Base-by-base conservation (phyloP, 2,113 vertebrate species). In the Upupa epops region DNA sequence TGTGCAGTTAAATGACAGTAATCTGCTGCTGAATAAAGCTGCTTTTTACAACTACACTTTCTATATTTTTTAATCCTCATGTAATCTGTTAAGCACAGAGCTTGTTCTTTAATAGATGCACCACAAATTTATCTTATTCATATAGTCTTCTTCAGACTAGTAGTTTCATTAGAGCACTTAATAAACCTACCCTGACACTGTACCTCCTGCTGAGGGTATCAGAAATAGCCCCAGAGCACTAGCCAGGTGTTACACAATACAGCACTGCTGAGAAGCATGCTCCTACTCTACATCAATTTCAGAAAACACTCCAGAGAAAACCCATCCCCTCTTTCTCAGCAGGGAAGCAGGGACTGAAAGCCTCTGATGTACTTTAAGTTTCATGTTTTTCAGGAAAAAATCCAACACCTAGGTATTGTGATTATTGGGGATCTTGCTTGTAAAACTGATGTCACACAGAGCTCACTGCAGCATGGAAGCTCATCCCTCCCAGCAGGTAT, bases 1-100 rank as follows among this genome's bases (percentile, higher is more conserved):
- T 34, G 24, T 84, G 74, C 40, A 90, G 81, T 75, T 75, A 84
- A 95, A 82, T 72, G 66, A 82, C 84, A 79, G 32, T 87, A 91
- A 94, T 75, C 49, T 82, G 66, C 40, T 96, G 40, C 63, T 79
- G 63, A 93, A 92, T 85, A 87, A 92, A 91, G 69, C 40, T 85
- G 74, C 66, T 87, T 92, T 90, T 87, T 92, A n/a, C 74, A 94
- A 59, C 66, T 73, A 48, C 34, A 18, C 19, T 92, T 92, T 82
- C 84, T 79, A 82, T 22, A 59, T 89, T 94, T 94, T 1, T 1
- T 93, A 90, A 92, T 79, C 59, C 55, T 46, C 0, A 0, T 46
- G 58, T 87, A 92, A 94, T 79, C 81, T 90, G 6, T 69, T 93
- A 84, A 89, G 40, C 71, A 82, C 31, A 87, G 51, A 92, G 31